Evolutionary conservation across 2,797 vertebrate genomes (phyloP).

Genomic region (Coracias cyanogaster): DNA sequence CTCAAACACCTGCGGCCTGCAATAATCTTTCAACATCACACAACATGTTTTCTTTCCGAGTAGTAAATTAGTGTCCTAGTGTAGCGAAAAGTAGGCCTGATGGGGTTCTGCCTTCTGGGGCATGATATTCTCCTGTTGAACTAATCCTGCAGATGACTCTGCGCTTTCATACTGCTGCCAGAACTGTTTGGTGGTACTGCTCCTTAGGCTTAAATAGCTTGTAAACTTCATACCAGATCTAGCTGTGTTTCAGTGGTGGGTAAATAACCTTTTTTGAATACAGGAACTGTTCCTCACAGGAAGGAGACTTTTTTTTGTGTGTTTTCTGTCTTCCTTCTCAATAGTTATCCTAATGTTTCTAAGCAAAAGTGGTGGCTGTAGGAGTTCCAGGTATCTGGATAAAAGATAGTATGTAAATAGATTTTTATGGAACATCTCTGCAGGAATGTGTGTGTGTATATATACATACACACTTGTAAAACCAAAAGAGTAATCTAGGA

Average conservation of each 20-base stretch:
- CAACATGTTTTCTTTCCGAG: background rate
- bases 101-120: background rate
- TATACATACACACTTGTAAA: background rate
- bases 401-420: background rate
- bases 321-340: background rate
- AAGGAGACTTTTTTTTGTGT: background rate
- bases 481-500: background rate
- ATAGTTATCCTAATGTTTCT: background rate
- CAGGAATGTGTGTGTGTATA: background rate
- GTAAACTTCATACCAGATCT: background rate
- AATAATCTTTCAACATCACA: background rate
- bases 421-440: background rate
- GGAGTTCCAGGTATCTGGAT: background rate
- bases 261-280: background rate
- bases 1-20: conserved; percentile 1
- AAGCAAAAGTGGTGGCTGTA: background rate
- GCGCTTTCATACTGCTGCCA: background rate
- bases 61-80: background rate
- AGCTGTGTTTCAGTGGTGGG: background rate
- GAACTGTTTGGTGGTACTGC: background rate
- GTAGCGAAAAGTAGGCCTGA: background rate
- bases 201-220: background rate
- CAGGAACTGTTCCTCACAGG: background rate
- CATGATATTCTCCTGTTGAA: background rate
- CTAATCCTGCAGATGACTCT: background rate